Evolutionary conservation across 1,140 invertebrate genomes (phyloP).

Genomic region (Scaptomyza pallida): DNA sequence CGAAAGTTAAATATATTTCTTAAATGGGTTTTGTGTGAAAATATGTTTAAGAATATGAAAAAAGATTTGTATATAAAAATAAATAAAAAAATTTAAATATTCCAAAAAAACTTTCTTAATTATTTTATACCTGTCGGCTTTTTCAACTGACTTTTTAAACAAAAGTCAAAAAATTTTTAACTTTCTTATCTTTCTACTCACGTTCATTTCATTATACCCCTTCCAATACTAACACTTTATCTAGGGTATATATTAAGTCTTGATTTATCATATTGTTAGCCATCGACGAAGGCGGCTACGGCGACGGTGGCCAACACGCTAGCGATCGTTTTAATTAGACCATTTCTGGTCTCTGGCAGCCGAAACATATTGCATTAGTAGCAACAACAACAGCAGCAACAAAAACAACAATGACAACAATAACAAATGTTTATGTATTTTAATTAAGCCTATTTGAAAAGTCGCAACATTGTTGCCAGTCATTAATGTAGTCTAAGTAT

Average conservation of each 20-base stretch:
- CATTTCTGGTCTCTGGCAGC: constrained; percentile 57
- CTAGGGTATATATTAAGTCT: constrained; percentile 23
- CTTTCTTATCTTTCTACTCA: no score
- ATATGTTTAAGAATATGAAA: no score
- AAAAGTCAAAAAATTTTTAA: no score
- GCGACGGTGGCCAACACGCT: constrained; percentile 35
- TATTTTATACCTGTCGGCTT: no score
- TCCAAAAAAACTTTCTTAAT: no score
- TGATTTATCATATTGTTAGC: constrained; percentile 18
- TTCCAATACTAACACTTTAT: background rate
- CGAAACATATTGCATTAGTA: constrained; percentile 19
- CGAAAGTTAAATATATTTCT: no score
- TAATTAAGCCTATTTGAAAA: constrained; percentile 57
- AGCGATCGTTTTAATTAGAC: constrained; percentile 72
- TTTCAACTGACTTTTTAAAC: no score
- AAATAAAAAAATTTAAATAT: no score
- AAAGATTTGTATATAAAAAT: no score
- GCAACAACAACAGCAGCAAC: constrained; percentile 1
- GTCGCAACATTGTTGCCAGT: constrained; percentile 43
- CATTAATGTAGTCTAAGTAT: constrained; percentile 19
- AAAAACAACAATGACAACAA: constrained; percentile 5
- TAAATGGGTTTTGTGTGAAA: no score
- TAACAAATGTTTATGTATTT: constrained; percentile 38
- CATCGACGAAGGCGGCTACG: constrained; percentile 18
- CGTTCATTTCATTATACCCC: no score